These are phyloP conservation scores for Pterobdella sp. DNA, from an alignment of 2,888 invertebrate genomes.

Conservation along the genomic window DNA sequence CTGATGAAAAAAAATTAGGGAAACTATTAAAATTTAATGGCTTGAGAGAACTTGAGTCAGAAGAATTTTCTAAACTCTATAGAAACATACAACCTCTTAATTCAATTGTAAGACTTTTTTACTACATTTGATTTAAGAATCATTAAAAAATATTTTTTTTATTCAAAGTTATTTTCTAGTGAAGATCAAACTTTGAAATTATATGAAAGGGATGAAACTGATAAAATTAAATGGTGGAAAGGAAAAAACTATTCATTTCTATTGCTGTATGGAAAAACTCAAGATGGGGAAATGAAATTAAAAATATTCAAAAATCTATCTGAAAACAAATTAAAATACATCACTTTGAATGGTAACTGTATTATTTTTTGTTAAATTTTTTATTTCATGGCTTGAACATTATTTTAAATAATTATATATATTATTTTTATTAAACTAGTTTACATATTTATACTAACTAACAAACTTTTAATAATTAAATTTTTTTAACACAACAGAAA, in stretches of 20 bases:
- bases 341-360: background rate
- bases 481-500: background rate
- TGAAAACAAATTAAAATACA: background rate
- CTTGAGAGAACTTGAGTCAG: background rate
- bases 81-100: background rate
- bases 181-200: background rate
- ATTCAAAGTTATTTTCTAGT: background rate
- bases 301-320: background rate
- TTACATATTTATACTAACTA: background rate
- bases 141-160: background rate
- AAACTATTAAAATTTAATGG: background rate
- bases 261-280: background rate
- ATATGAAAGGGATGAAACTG: background rate
- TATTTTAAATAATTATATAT: background rate
- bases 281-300: background rate
- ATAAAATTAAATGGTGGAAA: background rate
- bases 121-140: background rate
- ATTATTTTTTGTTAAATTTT: background rate
- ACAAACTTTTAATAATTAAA: background rate
- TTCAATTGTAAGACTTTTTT: background rate
- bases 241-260: background rate
- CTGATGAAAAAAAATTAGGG: background rate
- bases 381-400: background rate
- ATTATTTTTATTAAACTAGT: background rate
- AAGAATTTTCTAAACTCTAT: background rate